A percentile compares a stretch with the other conserved stretches of the same genome.
phyloP scores from a whole-genome alignment of 2,888 invertebrate genomes.

The Tenthredo notha region DNA sequence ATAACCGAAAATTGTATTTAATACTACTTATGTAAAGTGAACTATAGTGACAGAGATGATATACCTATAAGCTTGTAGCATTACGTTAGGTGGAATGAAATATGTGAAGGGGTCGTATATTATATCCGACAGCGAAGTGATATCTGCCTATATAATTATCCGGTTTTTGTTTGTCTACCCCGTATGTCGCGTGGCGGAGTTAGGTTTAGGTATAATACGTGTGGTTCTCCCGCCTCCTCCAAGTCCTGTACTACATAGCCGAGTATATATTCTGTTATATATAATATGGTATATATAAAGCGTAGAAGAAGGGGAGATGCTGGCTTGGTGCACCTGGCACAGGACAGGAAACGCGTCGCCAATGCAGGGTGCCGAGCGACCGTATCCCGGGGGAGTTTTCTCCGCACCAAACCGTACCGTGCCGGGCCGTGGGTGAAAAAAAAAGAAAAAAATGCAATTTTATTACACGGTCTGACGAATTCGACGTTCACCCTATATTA shows the following conservation, averaged over 20 bases:
- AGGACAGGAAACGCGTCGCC: constrained; percentile 31
- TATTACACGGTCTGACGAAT: constrained; percentile 41
- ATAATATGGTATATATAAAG: neutral
- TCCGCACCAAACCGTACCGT: neutral
- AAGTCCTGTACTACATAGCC: neutral
- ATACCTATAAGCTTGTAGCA: neutral
- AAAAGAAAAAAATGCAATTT: constrained; percentile 4
- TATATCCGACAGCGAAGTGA: neutral
- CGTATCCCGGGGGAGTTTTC: constrained; percentile 20
- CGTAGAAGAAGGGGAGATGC: constrained; percentile 30
- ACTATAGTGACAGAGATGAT: neutral
- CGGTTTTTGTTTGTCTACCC: constrained; percentile 10
- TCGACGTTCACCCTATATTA: constrained; percentile 4
- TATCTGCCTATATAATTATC: neutral
- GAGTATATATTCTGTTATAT: neutral
- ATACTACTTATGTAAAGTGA: neutral
- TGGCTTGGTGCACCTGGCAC: constrained; percentile 33
- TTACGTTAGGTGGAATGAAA: neutral
- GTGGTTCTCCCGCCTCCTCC: neutral
- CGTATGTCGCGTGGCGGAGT: constrained; percentile 1
- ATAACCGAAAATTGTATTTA: neutral
- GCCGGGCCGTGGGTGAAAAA: neutral
- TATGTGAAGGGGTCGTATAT: neutral
- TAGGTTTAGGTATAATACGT: neutral
- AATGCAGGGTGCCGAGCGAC: neutral